Conservation (phyloP, 2,888 invertebrate species). For the Deilephila porcellus region DNA sequence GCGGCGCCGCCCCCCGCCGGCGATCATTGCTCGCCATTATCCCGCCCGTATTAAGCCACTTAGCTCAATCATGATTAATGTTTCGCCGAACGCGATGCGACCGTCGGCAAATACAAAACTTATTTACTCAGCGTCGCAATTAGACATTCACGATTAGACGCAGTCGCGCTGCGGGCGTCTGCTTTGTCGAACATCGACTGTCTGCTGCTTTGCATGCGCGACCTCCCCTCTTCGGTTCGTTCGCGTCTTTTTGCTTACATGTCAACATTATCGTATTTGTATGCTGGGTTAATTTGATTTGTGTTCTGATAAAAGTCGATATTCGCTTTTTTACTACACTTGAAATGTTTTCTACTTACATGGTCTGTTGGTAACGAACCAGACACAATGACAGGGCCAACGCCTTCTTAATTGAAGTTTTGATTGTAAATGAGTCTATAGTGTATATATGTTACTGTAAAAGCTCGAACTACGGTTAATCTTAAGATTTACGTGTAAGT, state of each 20-base stretch:
- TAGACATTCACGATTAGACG: conserved; percentile 82
- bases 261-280: background rate
- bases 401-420: no score
- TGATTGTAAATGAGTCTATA: no score
- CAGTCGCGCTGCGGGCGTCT: conserved; percentile 75
- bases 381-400: no score
- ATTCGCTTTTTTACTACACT: conserved; percentile 15
- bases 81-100: conserved; percentile 80
- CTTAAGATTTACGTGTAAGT: no score
- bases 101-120: conserved; percentile 82
- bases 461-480: no score
- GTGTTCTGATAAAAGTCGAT: conserved; percentile 33
- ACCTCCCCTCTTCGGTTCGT: conserved; percentile 52
- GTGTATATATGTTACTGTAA: no score
- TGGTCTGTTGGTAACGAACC: no score
- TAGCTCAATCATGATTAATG: conserved; percentile 86
- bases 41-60: conserved; percentile 85
- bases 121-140: conserved; percentile 82
- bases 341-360: no score
- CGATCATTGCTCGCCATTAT: conserved; percentile 83
- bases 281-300: background rate
- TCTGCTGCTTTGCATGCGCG: conserved; percentile 7
- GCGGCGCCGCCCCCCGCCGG: conserved; percentile 79
- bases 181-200: conserved; percentile 51
- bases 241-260: conserved; percentile 45